Conservation (phyloP, 2,797 vertebrate species). For the Eutrigla gurnardus region DNA sequence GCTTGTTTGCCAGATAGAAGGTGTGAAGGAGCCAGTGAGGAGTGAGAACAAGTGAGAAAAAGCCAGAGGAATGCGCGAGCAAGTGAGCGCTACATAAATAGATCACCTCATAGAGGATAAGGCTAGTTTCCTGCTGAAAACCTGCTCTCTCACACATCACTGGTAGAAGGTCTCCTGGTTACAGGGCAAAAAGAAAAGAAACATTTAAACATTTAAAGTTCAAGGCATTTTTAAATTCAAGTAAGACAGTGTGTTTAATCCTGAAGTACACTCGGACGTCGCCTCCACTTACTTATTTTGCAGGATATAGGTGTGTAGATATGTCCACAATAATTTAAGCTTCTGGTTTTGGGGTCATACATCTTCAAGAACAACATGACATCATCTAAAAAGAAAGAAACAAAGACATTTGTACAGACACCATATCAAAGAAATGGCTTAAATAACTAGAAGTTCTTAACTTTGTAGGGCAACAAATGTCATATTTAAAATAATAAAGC, state of each 20-base stretch:
- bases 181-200: constrained; percentile 29
- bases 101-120: constrained; percentile 99
- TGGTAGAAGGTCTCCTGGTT: constrained; percentile 95
- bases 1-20: constrained; percentile 18
- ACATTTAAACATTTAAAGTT: constrained; percentile 15
- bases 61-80: constrained; percentile 26
- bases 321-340: constrained; percentile 99
- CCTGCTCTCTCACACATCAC: constrained; percentile 99
- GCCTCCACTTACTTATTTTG: constrained; percentile 96
- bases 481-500: background rate
- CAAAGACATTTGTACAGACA: background rate
- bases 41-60: constrained; percentile 29
- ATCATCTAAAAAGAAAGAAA: constrained; percentile 86
- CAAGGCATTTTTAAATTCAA: background rate
- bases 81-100: constrained; percentile 46
- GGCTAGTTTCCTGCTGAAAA: constrained; percentile 99
- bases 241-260: background rate
- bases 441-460: background rate
- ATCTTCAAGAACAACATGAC: constrained; percentile 99
- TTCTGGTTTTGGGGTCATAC: constrained; percentile 99
- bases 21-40: constrained; percentile 16
- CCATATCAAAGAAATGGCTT: background rate
- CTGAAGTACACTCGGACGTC: background rate
- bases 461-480: background rate
- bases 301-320: constrained; percentile 99